Evolutionary conservation across 1,140 invertebrate species (phyloP).

Genomic region (Potamilus streckersoni): DNA sequence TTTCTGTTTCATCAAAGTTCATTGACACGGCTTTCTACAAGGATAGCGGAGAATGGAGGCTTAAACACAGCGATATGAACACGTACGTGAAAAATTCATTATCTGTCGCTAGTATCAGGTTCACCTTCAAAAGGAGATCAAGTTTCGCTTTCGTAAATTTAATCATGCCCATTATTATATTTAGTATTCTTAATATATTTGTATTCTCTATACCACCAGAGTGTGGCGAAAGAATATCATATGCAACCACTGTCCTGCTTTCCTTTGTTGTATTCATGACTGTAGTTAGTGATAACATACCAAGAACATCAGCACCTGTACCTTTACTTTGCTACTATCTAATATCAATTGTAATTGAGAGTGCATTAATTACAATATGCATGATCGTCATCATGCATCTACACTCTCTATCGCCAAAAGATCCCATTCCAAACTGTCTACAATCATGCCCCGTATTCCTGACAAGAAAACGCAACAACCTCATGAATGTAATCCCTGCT

Average conservation of each 20-base stretch:
- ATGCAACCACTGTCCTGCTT: conserved; percentile 14
- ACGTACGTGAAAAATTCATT: conserved; percentile 8
- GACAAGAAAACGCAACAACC: too few relatives aligned
- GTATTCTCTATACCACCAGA: conserved; percentile 11
- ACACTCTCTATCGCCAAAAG: too few relatives aligned
- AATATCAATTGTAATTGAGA: conserved; percentile 3
- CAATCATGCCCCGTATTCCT: too few relatives aligned
- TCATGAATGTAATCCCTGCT: too few relatives aligned
- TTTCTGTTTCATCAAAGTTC: background rate
- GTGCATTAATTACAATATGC: conserved; percentile 1
- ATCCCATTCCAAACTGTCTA: too few relatives aligned
- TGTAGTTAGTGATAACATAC: conserved; percentile 20
- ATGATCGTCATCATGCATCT: conserved; percentile 3
- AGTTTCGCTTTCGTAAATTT: conserved; percentile 10
- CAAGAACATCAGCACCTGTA: conserved; percentile 23
- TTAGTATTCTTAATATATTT: conserved; percentile 9
- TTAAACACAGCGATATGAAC: background rate
- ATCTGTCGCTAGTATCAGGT: background rate
- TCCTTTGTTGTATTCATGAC: conserved; percentile 26
- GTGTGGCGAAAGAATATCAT: conserved; percentile 18
- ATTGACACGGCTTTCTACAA: conserved; percentile 5
- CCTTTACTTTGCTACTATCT: conserved; percentile 20
- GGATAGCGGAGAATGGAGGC: conserved; percentile 20
- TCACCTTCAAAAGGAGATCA: background rate
- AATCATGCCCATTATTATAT: conserved; percentile 6